These are phyloP conservation scores for Lophochroa leadbeateri DNA, from an alignment of 2,113 vertebrate species.

Conservation along the genomic window DNA sequence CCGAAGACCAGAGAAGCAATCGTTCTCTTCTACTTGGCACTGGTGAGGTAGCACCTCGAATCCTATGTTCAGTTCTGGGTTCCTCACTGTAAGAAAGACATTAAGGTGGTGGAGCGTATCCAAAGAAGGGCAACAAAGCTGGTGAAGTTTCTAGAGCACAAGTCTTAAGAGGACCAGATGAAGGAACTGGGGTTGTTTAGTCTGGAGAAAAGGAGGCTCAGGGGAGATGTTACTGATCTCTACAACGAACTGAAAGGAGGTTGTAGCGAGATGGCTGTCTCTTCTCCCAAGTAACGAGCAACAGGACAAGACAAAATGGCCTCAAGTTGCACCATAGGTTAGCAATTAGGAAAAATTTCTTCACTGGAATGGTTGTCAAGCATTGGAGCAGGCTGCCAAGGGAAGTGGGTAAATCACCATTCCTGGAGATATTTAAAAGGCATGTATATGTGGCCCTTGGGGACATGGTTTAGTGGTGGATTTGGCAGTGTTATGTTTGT, in stretches of 20 bases:
- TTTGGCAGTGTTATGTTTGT: neutral
- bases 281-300: neutral
- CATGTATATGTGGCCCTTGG: rapidly evolving
- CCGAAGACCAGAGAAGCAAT: neutral
- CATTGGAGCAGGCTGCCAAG: neutral
- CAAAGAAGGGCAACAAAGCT: neutral
- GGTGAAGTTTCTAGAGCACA: neutral
- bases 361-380: rapidly evolving
- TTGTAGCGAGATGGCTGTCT: rapidly evolving
- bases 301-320: neutral
- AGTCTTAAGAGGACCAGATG: rapidly evolving
- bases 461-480: neutral
- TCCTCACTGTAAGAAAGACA: neutral
- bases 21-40: rapidly evolving
- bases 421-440: neutral
- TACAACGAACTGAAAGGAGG: neutral
- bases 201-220: neutral
- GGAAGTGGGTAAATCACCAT: too few relatives aligned
- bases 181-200: neutral
- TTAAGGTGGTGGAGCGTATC: rapidly evolving
- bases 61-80: neutral
- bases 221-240: rapidly evolving
- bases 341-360: neutral
- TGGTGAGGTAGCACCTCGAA: rapidly evolving
- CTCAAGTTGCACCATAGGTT: neutral